Evolutionary conservation across 2,797 vertebrate genomes (phyloP).

Genomic region (Danio choprae): DNA sequence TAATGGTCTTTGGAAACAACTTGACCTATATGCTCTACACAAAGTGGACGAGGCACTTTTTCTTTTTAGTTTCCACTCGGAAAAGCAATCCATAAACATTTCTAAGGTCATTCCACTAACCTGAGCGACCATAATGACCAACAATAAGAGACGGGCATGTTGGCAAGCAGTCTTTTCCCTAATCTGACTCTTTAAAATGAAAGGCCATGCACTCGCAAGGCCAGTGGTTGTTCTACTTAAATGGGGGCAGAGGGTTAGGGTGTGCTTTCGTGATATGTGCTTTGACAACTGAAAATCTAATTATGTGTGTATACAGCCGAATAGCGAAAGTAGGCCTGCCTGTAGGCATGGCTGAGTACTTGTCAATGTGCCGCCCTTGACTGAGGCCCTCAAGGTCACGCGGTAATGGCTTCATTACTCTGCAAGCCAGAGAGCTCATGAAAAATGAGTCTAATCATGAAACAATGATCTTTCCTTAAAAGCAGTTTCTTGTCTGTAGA

Average conservation of each 20-base stretch:
- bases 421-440: conserved; percentile 11
- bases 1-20: conserved; percentile 23
- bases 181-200: conserved; percentile 32
- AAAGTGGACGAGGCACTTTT: not conserved
- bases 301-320: conserved; percentile 53
- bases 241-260: conserved; percentile 44
- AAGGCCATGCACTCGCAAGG: conserved; percentile 36
- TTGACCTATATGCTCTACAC: not conserved
- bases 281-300: conserved; percentile 65
- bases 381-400: conserved; percentile 72
- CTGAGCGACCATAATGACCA: not conserved
- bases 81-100: conserved; percentile 28
- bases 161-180: not conserved
- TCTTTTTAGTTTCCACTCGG: conserved; percentile 7
- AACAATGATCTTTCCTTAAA: conserved; percentile 36
- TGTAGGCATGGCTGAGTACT: conserved; percentile 66
- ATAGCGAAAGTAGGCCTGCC: conserved; percentile 61
- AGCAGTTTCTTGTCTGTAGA: not conserved
- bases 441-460: conserved; percentile 37
- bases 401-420: conserved; percentile 53
- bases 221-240: conserved; percentile 54
- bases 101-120: conserved; percentile 8
- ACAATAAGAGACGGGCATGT: not conserved
- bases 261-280: conserved; percentile 54
- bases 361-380: conserved; percentile 76